phyloP scores from a whole-genome alignment of 1,140 invertebrate species.

The Orchestia grillus region DNA sequence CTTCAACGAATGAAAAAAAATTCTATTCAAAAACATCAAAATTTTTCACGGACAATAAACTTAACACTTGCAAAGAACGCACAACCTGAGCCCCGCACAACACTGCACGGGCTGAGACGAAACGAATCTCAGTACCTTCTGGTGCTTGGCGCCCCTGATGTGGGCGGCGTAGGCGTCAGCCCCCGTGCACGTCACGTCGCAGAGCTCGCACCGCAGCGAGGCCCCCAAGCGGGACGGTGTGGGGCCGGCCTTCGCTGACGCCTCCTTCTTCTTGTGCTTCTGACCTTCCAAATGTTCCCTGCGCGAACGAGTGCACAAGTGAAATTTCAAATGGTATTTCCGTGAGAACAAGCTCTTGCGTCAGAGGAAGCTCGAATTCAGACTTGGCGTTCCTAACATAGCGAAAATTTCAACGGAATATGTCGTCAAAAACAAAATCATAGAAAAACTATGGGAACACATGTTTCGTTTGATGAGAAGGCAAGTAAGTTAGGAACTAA shows the following conservation, averaged over 20 bases:
- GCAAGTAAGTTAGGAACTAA: too few species aligned
- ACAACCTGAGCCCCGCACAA: too few species aligned
- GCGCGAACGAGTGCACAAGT: background rate
- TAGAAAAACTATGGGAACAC: too few species aligned
- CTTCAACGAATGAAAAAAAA: too few species aligned
- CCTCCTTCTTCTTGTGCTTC: constrained; percentile 99
- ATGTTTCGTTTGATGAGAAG: too few species aligned
- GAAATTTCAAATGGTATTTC: background rate
- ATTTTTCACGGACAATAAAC: too few species aligned
- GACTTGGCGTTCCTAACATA: too few species aligned
- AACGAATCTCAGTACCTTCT: constrained; percentile 78
- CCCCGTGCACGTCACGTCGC: constrained; percentile 97
- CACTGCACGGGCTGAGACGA: too few species aligned
- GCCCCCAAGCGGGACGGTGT: constrained; percentile 78
- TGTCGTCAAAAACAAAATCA: too few species aligned
- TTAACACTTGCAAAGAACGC: too few species aligned
- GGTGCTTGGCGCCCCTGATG: constrained; percentile 96
- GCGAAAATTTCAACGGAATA: too few species aligned
- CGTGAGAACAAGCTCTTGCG: background rate
- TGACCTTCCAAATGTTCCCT: constrained; percentile 96
- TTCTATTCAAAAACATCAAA: too few species aligned
- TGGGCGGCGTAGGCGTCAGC: constrained; percentile 98
- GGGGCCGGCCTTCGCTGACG: constrained; percentile 80
- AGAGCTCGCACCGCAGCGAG: constrained; percentile 79
- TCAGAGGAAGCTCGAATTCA: background rate